A percentile compares a stretch with the other conserved stretches of the same genome.
Evolutionary conservation across 2,797 vertebrate species (phyloP).

Genomic region (Falco columbarius): DNA sequence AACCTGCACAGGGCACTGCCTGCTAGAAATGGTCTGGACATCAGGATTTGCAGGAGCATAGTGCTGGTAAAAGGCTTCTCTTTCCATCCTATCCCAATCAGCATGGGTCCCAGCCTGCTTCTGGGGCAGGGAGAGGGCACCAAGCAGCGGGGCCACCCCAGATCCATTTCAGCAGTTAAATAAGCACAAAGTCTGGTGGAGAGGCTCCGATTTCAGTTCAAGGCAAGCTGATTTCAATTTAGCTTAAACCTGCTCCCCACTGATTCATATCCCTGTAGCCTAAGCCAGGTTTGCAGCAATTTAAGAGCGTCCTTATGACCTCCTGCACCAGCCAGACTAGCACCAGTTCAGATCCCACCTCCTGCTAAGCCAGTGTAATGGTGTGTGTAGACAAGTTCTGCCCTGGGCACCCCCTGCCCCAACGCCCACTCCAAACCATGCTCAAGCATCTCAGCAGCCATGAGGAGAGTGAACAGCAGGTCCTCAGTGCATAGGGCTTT

Average conservation of each 20-base stretch:
- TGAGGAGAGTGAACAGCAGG: neutral
- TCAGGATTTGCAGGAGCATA: neutral
- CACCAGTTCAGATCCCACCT: neutral
- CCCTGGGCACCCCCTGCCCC: neutral
- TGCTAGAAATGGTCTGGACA: neutral
- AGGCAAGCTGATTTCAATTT: conserved; percentile 25
- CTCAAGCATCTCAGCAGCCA: neutral
- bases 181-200: neutral
- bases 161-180: conserved; percentile 44
- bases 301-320: neutral
- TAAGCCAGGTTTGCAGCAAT: neutral
- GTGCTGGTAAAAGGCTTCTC: neutral
- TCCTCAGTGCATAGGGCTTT: accelerated
- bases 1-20: neutral
- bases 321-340: accelerated
- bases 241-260: conserved; percentile 11
- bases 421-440: neutral
- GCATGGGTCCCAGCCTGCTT: neutral
- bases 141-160: neutral
- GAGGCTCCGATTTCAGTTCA: conserved; percentile 18
- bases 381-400: neutral
- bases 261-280: conserved; percentile 1
- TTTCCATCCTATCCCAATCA: neutral
- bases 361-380: neutral
- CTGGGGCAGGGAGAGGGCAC: neutral